phyloP scores from a whole-genome alignment of 37 sponge, comb jelly and placozoan species.

The Geodia barretti region DNA sequence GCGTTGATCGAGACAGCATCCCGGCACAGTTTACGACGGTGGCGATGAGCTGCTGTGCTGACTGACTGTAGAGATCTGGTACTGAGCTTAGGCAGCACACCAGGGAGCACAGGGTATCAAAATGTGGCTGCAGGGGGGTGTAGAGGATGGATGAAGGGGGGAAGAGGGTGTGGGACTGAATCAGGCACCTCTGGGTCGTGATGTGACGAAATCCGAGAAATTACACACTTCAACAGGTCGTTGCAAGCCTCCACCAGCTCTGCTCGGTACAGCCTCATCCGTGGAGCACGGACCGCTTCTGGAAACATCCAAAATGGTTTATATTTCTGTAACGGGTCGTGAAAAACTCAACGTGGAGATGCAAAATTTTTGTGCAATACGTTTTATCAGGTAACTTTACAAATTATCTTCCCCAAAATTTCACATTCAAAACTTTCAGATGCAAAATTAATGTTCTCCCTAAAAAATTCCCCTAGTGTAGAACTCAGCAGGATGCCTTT shows the following conservation, averaged over 20 bases:
- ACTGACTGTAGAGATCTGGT: neutral
- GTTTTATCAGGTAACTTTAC: too few species aligned
- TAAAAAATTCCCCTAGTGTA: too few species aligned
- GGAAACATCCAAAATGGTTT: neutral
- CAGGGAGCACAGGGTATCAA: neutral
- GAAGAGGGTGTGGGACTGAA: neutral
- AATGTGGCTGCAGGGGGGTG: neutral
- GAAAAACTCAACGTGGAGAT: too few species aligned
- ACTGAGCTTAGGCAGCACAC: constrained; percentile 7
- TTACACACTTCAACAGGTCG: neutral
- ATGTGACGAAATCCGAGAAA: neutral
- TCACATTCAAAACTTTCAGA: too few species aligned
- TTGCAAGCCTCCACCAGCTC: neutral
- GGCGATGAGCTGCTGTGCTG: neutral
- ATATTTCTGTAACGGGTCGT: too few species aligned
- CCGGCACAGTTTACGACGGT: neutral
- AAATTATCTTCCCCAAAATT: too few species aligned
- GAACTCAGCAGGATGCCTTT: too few species aligned
- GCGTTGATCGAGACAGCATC: neutral
- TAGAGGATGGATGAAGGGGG: neutral
- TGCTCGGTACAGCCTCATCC: neutral
- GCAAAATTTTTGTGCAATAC: too few species aligned
- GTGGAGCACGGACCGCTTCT: neutral
- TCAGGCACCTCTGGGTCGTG: neutral
- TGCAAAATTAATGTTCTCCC: too few species aligned